phyloP scores from a whole-genome alignment of 2,113 vertebrate genomes.

The Urocitellus parryii region DNA sequence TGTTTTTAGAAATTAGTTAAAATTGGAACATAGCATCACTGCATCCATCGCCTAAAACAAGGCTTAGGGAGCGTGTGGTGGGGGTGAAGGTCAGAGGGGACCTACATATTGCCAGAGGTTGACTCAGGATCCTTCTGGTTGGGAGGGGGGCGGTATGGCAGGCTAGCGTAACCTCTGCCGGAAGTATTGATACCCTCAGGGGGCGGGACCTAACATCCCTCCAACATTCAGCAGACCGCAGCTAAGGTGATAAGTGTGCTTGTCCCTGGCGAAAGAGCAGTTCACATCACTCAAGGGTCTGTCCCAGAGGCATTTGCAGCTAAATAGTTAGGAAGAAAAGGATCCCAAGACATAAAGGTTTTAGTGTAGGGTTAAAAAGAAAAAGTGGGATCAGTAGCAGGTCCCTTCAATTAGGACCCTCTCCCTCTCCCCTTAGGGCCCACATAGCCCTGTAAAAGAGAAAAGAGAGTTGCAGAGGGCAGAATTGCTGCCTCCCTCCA shows the following conservation, averaged over 20 bases:
- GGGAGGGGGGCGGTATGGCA: too few species aligned
- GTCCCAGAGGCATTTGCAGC: background rate
- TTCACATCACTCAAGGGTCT: background rate
- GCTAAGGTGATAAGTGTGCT: background rate
- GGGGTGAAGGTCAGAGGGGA: background rate
- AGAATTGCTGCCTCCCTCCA: too few species aligned
- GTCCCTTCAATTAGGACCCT: too few species aligned
- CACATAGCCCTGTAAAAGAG: background rate
- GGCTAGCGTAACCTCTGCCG: background rate
- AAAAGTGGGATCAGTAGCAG: background rate
- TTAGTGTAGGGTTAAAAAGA: background rate
- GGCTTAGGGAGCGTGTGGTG: background rate
- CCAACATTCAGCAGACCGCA: background rate
- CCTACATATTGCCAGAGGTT: background rate
- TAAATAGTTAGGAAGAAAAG: background rate
- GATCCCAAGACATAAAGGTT: background rate
- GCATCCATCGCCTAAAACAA: background rate
- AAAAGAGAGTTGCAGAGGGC: fast-evolving
- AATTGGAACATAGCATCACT: background rate
- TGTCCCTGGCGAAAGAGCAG: background rate
- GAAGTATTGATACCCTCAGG: background rate
- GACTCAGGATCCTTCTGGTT: background rate
- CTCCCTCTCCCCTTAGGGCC: background rate
- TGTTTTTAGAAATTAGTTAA: background rate
- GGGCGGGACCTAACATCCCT: background rate